Evolutionary conservation across 2,113 vertebrate genomes (phyloP).

Genomic region (Hemichromis elongatus): DNA sequence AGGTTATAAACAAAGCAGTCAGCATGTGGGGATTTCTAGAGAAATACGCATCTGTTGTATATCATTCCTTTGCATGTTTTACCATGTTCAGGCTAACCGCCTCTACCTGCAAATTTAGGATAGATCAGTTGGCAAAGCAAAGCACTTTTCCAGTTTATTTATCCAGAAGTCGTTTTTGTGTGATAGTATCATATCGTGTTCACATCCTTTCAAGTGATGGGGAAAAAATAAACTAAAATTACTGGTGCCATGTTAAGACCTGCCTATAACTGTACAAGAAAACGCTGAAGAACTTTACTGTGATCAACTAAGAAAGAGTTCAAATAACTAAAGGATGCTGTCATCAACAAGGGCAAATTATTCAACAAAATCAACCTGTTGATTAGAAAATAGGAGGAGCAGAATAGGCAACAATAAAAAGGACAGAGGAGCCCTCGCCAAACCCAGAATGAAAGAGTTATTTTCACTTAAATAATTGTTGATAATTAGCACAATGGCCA

Average conservation of each 20-base stretch:
- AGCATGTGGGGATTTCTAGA: not conserved
- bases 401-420: not conserved
- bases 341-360: rapidly evolving
- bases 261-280: not conserved
- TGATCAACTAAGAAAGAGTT: not conserved
- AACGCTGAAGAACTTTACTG: not conserved
- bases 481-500: rapidly evolving
- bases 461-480: not conserved
- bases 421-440: not conserved
- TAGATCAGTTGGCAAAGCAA: not conserved
- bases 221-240: not conserved
- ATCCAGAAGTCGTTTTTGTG: not conserved
- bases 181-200: not conserved
- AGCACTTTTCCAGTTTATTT: not conserved
- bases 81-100: not conserved
- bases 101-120: not conserved
- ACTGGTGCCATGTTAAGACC: not conserved
- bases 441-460: not conserved
- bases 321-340: not conserved
- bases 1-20: not conserved
- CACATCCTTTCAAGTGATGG: not conserved
- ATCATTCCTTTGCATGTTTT: not conserved
- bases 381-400: not conserved
- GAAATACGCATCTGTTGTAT: not conserved
- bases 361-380: not conserved